Evolutionary conservation across 2,888 invertebrate genomes (phyloP), one percentile per base, ranked within the genome.

Genomic region (Epirrhoe tristata): DNA sequence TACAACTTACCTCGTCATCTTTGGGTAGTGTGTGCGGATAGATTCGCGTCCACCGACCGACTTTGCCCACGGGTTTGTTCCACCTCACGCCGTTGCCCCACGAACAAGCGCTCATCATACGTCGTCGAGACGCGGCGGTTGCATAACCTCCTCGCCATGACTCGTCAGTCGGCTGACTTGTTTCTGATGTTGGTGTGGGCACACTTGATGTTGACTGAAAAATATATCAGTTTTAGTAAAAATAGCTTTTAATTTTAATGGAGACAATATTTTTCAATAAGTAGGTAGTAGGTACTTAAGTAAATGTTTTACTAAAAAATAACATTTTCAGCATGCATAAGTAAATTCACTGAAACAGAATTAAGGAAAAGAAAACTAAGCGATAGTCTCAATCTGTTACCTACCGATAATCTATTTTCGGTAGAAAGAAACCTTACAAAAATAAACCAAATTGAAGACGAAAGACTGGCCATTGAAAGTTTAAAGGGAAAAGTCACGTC

Each of bases 11-110:
- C 78, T 89, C 89, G 59, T 91, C 87, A 31, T 89, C 85, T 8
- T 79, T 78, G 0, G 91, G 87, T 60, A 90, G 71, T 0, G 82
- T 80, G 67, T 93, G 92, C 0, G 97, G 97, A 87, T 96, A 97
- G 66, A 97, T 95, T 71, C 97, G 90, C 52, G 96, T 94, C 96
- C 97, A 97, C 50, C 96, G 96, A 0, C 97, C 97, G 69, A 96
- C 96, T 14, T 93, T 89, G 0, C 94, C 90, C 6, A 94, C 94
- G 0, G 96, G 95, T 48, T 93, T 89, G 74, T 93, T 94, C 96
- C 96, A 97, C 73, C 96, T 94, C 63, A 95, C 94, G 1, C 96
- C 96, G 75, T 96, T 96, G 46, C 96, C 96, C 96, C 96, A 96
- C 7, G 90, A 76, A 73, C 91, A 90, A 0, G 90, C 87, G 51